Conservation (phyloP, 2,888 invertebrate species). For the Acronicta psi region DNA sequence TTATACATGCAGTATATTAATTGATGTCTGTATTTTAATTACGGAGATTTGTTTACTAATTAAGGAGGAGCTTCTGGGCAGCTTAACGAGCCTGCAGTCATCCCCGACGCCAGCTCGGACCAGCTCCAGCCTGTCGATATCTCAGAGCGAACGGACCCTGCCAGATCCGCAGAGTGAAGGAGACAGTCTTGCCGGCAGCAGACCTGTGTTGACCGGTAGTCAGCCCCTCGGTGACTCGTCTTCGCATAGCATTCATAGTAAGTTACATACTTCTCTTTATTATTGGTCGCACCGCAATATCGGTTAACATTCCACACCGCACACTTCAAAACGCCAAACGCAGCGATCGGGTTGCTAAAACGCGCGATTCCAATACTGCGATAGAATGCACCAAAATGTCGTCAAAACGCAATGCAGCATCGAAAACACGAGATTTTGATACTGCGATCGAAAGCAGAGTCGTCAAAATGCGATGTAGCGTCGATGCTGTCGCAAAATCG, state of each 20-base stretch:
- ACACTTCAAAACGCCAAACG: too few relatives aligned
- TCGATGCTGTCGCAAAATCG: too few relatives aligned
- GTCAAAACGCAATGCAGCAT: too few relatives aligned
- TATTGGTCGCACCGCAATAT: too few relatives aligned
- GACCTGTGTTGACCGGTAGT: constrained; percentile 62
- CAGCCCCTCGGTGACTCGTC: constrained; percentile 64
- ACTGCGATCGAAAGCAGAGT: too few relatives aligned
- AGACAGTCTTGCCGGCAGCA: constrained; percentile 67
- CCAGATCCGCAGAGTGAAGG: constrained; percentile 55
- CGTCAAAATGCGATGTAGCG: too few relatives aligned
- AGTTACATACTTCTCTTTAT: constrained; percentile 46
- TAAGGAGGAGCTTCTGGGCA: constrained; percentile 66
- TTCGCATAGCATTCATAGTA: constrained; percentile 73
- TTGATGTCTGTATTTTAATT: background rate
- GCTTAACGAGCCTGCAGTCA: constrained; percentile 67
- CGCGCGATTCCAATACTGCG: too few relatives aligned
- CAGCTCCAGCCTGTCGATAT: constrained; percentile 68
- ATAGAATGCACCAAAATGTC: too few relatives aligned
- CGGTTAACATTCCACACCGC: too few relatives aligned
- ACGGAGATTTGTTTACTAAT: constrained; percentile 2
- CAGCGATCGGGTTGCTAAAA: too few relatives aligned
- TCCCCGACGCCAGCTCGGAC: constrained; percentile 67
- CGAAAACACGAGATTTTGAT: too few relatives aligned
- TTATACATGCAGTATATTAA: background rate
- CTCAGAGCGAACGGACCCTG: constrained; percentile 61